Base-by-base conservation (phyloP, 2,113 vertebrate genomes). In the Scortum barcoo region DNA sequence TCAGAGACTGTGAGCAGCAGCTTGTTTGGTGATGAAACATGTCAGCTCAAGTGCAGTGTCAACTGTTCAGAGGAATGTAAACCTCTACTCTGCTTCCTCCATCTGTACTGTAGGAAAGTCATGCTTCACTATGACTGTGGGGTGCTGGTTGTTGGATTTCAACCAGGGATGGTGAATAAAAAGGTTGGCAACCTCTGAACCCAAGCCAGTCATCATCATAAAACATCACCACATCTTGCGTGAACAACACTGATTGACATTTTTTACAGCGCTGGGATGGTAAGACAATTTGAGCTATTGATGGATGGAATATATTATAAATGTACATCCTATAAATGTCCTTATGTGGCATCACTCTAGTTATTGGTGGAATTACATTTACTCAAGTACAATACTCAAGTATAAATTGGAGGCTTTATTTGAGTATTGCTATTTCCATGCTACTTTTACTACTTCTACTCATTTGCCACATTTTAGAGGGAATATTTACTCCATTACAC, bases 21-120 rank as follows among this genome's bases (percentile, higher is more conserved):
- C 79, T 53, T 26, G 44, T 84, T 86, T 72, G 70, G 76, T 62
- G 73, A 88, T 81, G 78, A 75, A 88, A 73, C 58, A 57, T 65
- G 87, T 89, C 78, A 68, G 72, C 70, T 81, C 46, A n/a, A 79
- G 50, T 56, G 61, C 33, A 19, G 67, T 36, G 65, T 87, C 78
- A 81, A 71, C 19, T 38, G n/a, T 79, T 26, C 4, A 4, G 33
- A 30, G 66, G 22, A n/a, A 73, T 54, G 24, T 54, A 84, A 81
- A 81, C 72, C 62, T 50, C 62, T 70, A 24, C 48, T 76, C 80
- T 46, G 53, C 63, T 85, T 77, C 58, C 36, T 79, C 33, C 26
- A 10, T 48, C 53, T 83, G 56, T 4, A 56, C 56, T 44, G 53
- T 28, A 33, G 53, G 60, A 76, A 71, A 83, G 71, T 61, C 54